A percentile compares a stretch with the other conserved stretches of the same genome.
These are phyloP conservation scores for Galeopsomyia nigrocyanea DNA, from an alignment of 2,888 invertebrate genomes.

Conservation along the genomic window DNA sequence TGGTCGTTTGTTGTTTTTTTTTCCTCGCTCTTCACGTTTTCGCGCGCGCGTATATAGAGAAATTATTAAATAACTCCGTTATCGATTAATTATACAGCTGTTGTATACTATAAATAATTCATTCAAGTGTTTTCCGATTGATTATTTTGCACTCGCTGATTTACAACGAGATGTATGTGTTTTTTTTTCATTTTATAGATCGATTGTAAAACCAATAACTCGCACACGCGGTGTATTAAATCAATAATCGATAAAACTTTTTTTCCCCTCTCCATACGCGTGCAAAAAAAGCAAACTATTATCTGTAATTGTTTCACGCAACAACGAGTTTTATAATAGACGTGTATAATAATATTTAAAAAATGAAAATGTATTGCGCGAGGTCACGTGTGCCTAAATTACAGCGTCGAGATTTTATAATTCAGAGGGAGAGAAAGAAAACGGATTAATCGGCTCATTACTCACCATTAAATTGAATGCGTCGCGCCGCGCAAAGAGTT, in stretches of 20 bases:
- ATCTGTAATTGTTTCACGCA: background rate
- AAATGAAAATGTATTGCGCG: no score
- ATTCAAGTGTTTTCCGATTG: constrained; percentile 4
- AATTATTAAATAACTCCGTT: constrained; percentile 43
- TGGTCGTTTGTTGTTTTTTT: background rate
- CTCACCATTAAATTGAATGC: constrained; percentile 36
- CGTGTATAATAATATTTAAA: no score
- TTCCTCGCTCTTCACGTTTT: background rate
- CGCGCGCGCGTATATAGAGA: constrained; percentile 16
- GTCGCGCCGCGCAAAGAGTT: background rate
- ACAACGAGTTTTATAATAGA: background rate
- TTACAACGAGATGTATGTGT: constrained; percentile 17
- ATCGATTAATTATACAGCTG: constrained; percentile 41
- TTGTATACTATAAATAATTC: constrained; percentile 29
- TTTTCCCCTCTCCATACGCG: background rate
- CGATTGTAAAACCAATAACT: constrained; percentile 2
- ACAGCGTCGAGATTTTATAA: no score
- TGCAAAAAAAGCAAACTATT: background rate
- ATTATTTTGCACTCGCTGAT: constrained; percentile 39
- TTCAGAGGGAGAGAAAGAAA: background rate
- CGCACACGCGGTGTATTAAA: constrained; percentile 2
- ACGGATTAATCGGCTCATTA: constrained; percentile 37
- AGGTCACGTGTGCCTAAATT: no score
- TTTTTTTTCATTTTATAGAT: background rate
- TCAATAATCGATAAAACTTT: constrained; percentile 18